These are phyloP conservation scores for Zootoca vivipara DNA, from an alignment of 2,113 vertebrate species.

Conservation along the genomic window DNA sequence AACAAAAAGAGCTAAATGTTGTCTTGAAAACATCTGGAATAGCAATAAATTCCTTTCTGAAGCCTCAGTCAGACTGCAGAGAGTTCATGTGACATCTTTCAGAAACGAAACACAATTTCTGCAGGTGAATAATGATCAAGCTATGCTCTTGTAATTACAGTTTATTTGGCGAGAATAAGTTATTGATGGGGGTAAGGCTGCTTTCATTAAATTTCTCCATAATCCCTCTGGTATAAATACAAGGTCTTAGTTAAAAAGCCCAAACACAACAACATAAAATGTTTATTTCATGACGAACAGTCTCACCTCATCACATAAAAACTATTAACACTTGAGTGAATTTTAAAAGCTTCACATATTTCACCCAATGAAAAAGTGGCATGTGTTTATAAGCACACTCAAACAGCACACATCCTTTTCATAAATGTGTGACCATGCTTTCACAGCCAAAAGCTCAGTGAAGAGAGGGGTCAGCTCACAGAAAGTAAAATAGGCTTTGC, in stretches of 20 bases:
- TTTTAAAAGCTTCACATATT: background rate
- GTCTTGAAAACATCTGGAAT: background rate
- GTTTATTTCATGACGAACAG: background rate
- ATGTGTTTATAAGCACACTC: background rate
- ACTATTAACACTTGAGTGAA: rapidly evolving
- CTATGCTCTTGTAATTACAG: background rate
- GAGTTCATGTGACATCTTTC: rapidly evolving
- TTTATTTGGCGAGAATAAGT: background rate
- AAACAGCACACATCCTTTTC: rapidly evolving
- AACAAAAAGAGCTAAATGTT: background rate
- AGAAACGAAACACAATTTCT: background rate
- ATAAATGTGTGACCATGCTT: rapidly evolving
- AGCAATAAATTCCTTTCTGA: background rate
- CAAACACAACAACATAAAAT: background rate
- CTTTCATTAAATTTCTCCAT: background rate
- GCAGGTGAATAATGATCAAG: rapidly evolving
- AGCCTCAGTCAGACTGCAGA: background rate
- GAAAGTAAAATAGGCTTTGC: background rate
- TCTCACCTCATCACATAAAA: background rate
- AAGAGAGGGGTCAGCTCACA: background rate
- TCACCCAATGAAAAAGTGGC: rapidly evolving
- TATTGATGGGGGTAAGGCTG: background rate
- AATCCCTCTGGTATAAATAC: background rate
- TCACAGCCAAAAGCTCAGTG: background rate
- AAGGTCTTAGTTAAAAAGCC: background rate